Conservation (phyloP, 2,113 vertebrate species). For the Ptilonorhynchus violaceus region DNA sequence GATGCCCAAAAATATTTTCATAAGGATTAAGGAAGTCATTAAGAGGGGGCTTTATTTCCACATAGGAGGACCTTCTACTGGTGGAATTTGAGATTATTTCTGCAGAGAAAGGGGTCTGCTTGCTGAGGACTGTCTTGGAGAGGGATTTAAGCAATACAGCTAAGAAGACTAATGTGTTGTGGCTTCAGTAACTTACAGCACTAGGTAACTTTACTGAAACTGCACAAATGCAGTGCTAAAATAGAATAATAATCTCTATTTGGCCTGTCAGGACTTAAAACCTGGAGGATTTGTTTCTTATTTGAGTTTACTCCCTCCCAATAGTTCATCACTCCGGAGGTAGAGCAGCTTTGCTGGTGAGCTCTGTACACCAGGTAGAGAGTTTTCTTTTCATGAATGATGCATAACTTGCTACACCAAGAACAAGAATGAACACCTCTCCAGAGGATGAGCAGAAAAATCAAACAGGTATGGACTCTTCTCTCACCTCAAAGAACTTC, state of each 20-base stretch:
- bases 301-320: neutral
- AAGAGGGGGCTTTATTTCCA: neutral
- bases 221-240: neutral
- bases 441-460: neutral
- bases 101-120: neutral
- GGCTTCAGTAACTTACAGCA: neutral
- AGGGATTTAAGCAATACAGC: neutral
- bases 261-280: neutral
- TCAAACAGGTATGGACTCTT: neutral
- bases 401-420: neutral
- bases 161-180: neutral
- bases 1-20: neutral
- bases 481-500: neutral
- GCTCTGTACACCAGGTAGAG: neutral
- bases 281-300: neutral
- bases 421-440: neutral
- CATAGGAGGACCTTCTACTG: neutral
- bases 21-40: neutral
- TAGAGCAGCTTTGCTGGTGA: neutral
- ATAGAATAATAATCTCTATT: neutral
- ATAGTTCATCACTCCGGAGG: neutral
- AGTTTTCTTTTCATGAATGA: neutral
- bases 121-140: neutral
- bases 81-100: neutral
- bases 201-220: neutral